Conservation (phyloP, 2,113 vertebrate species). For the Bos taurus region DNA sequence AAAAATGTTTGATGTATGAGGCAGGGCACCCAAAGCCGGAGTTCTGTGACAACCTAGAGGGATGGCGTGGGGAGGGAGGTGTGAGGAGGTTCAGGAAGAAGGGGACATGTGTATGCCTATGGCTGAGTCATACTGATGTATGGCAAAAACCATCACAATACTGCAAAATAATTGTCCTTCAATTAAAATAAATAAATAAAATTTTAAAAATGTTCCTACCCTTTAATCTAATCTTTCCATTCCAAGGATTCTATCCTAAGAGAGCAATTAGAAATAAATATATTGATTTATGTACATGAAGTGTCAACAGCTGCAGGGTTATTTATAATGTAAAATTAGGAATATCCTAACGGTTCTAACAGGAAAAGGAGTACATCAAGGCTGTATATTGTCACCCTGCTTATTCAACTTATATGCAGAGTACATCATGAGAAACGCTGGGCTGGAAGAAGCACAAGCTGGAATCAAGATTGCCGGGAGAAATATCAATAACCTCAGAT, state of each 20-base stretch:
- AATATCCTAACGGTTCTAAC: neutral
- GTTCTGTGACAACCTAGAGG: neutral
- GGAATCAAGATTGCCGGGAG: too few species aligned
- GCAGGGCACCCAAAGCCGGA: neutral
- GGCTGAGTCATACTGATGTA: neutral
- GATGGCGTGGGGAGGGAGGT: neutral
- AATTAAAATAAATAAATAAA: neutral
- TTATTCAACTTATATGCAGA: too few species aligned
- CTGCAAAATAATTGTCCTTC: neutral
- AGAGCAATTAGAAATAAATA: neutral
- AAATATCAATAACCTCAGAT: too few species aligned
- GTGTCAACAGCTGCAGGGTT: neutral
- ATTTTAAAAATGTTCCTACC: neutral
- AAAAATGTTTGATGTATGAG: neutral
- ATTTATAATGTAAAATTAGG: conserved; percentile 14
- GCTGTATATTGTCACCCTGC: too few species aligned
- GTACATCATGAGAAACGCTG: too few species aligned
- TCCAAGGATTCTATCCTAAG: neutral
- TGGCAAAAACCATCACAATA: neutral
- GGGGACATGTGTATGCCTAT: neutral
- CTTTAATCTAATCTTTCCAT: neutral
- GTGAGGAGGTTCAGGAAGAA: neutral
- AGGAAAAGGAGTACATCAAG: too few species aligned
- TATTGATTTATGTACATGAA: neutral
- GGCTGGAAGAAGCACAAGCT: too few species aligned